Evolutionary conservation across 2,888 invertebrate species (phyloP).

Genomic region (Xylota sylvarum): DNA sequence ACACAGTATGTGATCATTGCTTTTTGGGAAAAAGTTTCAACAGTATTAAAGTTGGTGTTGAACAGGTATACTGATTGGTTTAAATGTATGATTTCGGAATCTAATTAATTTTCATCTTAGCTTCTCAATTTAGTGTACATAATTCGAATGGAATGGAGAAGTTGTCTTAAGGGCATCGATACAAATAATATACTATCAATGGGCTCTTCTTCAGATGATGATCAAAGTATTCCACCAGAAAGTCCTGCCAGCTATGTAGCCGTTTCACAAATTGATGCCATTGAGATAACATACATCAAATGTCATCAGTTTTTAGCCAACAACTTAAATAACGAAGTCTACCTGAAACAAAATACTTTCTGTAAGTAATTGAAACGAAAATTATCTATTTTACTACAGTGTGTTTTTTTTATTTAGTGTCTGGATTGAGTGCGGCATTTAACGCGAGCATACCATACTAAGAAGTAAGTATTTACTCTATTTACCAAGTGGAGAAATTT

Average conservation of each 20-base stretch:
- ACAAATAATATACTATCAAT: constrained; percentile 65
- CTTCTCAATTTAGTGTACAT: constrained; percentile 82
- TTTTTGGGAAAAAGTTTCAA: constrained; percentile 79
- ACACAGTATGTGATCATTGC: constrained; percentile 81
- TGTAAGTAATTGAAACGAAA: constrained; percentile 78
- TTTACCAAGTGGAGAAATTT: no score
- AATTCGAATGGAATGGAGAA: constrained; percentile 82
- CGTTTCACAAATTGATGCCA: constrained; percentile 81
- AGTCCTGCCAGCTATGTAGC: constrained; percentile 78
- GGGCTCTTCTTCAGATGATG: constrained; percentile 74
- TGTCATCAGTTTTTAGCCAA: constrained; percentile 83
- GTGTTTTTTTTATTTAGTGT: constrained; percentile 78
- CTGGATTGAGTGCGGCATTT: constrained; percentile 81
- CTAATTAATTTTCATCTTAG: constrained; percentile 70
- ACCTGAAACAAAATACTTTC: constrained; percentile 79
- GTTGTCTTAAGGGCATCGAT: constrained; percentile 80
- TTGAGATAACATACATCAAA: constrained; percentile 83
- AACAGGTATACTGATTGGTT: constrained; percentile 78
- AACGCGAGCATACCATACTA: constrained; percentile 82
- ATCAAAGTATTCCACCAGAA: constrained; percentile 56
- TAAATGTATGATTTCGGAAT: neutral
- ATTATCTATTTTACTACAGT: neutral
- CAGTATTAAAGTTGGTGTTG: constrained; percentile 80
- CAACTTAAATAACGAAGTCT: constrained; percentile 81
- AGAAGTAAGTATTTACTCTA: constrained; percentile 23